Evolutionary conservation across 2,888 invertebrate genomes (phyloP), one percentile per base, ranked within the genome.

Genomic region (Eupithecia vulgata): DNA sequence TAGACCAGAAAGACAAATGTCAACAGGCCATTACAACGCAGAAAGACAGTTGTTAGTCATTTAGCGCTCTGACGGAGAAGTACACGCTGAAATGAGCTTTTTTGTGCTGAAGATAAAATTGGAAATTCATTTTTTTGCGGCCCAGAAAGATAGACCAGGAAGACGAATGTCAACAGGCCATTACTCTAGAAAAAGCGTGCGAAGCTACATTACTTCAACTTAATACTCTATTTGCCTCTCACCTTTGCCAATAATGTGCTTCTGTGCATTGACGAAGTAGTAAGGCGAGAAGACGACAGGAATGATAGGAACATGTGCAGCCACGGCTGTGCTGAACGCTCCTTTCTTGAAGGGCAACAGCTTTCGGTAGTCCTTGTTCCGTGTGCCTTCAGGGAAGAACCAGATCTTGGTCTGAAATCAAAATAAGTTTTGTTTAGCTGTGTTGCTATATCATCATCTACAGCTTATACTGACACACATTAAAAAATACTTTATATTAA

Each of bases 321-420:
- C 94, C 37, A 96, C 94, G 3, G 97, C 97, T 76, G 97, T 94
- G 83, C 95, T 95, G 88, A 97, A 97, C 1, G 96, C 97, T 13
- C 97, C 97, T 83, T 96, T 96, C 84, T 96, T 96, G 86, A 97
- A 97, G 7, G 96, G 95, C 61, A 96, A 87, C 80, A 97, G 87
- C 69, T 93, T 94, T 65, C 88, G 90, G 72, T 90, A 90, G 76
- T 91, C 88, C 75, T 91, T 93, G 80, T 95, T 95, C 71, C 97
- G 91, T 1, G 97, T 97, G 45, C 97, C 97, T 87, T 97, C 97
- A 21, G 97, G 96, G 84, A 96, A 97, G 57, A 97, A 89, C 95
- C 95, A 96, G 71, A 97, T 91, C 85, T 96, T 96, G 67, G 95
- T 78, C 81, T 81, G 78, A 66, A 78, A 80, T 42, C 0, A 4